Percentiles rank a stretch among this genome's conserved stretches.
Conservation (phyloP, 1,140 invertebrate species). For the Drosophila equinoxialis region DNA sequence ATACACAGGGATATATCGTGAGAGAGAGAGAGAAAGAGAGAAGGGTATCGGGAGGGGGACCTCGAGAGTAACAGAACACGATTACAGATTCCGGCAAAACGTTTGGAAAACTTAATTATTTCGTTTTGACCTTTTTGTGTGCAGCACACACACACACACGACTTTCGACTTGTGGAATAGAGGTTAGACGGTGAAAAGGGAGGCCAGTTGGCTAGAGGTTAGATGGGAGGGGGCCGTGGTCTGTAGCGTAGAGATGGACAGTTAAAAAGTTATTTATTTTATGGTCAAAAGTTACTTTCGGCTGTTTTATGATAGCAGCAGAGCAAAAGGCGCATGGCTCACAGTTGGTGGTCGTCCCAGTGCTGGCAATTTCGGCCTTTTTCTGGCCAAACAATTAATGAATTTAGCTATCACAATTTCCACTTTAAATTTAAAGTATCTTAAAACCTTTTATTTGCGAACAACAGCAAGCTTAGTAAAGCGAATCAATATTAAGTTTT, state of each 20-base stretch:
- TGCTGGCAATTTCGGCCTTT: background rate
- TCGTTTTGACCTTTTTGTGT: slow-evolving; percentile 72
- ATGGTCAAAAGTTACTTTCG: slow-evolving; percentile 79
- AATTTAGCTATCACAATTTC: background rate
- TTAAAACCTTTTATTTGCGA: too few relatives aligned
- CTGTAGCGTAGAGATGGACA: slow-evolving; percentile 60
- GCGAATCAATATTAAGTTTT: too few relatives aligned
- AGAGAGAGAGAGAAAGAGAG: background rate
- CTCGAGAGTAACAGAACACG: background rate
- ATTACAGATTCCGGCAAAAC: slow-evolving; percentile 65
- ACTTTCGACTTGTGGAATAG: background rate
- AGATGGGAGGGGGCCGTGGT: slow-evolving; percentile 1
- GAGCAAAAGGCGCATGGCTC: slow-evolving; percentile 21
- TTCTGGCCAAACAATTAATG: background rate
- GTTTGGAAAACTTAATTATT: slow-evolving; percentile 80
- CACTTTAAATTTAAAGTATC: too few relatives aligned
- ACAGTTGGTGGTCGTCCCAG: slow-evolving; percentile 11
- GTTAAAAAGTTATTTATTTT: slow-evolving; percentile 80
- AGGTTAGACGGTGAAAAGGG: background rate
- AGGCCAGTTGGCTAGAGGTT: slow-evolving; percentile 3
- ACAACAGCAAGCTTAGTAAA: too few relatives aligned
- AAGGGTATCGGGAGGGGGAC: background rate
- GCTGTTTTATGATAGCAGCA: slow-evolving; percentile 55
- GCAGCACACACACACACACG: slow-evolving; percentile 19
- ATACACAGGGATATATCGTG: background rate